Conservation (phyloP, 2,797 vertebrate genomes). For the Myotis findleyi region DNA sequence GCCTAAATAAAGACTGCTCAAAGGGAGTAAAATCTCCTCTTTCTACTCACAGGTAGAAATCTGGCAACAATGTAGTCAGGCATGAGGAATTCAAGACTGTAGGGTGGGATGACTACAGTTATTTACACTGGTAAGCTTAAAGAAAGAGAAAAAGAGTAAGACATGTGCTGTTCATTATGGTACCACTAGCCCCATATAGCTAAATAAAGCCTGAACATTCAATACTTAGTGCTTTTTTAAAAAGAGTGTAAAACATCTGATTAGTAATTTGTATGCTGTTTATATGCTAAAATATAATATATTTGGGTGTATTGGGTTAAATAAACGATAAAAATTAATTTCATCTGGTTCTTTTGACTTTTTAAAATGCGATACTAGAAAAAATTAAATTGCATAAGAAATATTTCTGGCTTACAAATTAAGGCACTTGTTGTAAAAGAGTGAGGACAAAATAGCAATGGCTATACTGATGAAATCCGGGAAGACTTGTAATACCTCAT, state of each 20-base stretch:
- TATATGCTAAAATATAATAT: background rate
- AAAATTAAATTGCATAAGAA: background rate
- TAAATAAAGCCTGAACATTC: background rate
- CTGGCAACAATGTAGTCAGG: background rate
- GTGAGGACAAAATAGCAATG: background rate
- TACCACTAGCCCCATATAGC: background rate
- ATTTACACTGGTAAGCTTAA: background rate
- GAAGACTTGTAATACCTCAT: background rate
- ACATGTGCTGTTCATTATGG: background rate
- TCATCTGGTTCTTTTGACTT: background rate
- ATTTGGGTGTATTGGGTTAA: background rate
- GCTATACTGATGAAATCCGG: background rate
- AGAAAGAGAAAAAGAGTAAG: background rate
- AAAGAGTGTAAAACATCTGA: background rate
- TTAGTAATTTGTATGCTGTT: background rate
- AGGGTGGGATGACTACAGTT: background rate
- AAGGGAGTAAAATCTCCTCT: background rate
- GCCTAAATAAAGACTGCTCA: background rate
- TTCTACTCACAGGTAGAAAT: background rate
- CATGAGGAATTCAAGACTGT: background rate
- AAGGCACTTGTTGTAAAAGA: background rate
- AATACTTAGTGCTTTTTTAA: background rate
- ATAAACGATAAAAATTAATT: background rate
- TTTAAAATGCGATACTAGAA: background rate
- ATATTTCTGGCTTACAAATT: background rate